Base-by-base conservation (phyloP, 1,140 invertebrate genomes). In the Hyposmocoma kahamanoa region DNA sequence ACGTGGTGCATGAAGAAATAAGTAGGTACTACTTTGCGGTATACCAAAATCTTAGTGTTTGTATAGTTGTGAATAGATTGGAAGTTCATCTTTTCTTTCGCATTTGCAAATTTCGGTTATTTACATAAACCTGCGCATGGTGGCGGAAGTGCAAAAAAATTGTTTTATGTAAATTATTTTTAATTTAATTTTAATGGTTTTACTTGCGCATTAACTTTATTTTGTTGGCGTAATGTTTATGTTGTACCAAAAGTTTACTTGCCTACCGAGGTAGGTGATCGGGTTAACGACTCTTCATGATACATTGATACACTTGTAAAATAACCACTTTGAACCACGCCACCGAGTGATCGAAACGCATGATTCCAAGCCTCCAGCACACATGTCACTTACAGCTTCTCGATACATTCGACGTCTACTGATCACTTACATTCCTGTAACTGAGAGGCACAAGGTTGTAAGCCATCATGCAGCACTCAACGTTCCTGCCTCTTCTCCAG, bases 311-410 rank as follows among this genome's bases (percentile, higher is more conserved):
- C 76, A 82, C 75, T 72, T 79, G 77, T 80, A 75, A 67, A 80
- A 78, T 81, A 75, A 55, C 67, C 57, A 68, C 59, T 75, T 73
- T 71, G 74, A 72, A 81, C 82, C 82, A 85, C 82, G 82, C 82
- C 82, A 85, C 82, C 82, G 82, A 85, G 82, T 85, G 82, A 85
- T 77, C 61, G 78, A 83, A 72, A 66, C 78, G 82, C 82, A 85
- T 85, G 82, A 74, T 72, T 77, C 74, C 68, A 69, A 83, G 72
- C 78, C 81, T 81, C 79, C 72, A 78, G 77, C 72, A 78, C 79
- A 85, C 82, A 85, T 79, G 74, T 79, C 79, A 83, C 79, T 71
- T 74, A 76, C 78, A 83, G 82, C 79, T 85, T 83, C 72, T 82
- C 72, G 71, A 77, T 75, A 84, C 77, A 78, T 78, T 71, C 63